Conservation (phyloP, 1,140 invertebrate species). For the Battus philenor region DNA sequence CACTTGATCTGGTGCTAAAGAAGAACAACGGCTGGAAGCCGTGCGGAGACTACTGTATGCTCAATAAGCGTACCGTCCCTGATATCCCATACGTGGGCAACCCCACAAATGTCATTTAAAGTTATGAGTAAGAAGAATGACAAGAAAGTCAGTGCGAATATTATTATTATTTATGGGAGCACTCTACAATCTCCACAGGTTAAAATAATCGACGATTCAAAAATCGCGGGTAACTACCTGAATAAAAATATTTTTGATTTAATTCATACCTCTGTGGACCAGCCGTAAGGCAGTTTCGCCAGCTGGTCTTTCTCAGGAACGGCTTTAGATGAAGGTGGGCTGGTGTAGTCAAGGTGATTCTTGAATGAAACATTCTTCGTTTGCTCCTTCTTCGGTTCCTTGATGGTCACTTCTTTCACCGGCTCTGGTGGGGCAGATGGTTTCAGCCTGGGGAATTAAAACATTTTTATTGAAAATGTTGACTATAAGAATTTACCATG, state of each 20-base stretch:
- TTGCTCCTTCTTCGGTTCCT: slow-evolving; percentile 64
- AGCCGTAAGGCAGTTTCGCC: slow-evolving; percentile 69
- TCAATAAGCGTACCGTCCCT: no score
- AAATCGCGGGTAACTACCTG: neutral
- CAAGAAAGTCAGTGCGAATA: no score
- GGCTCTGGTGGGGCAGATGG: slow-evolving; percentile 49
- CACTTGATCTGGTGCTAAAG: no score
- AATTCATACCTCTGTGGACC: slow-evolving; percentile 60
- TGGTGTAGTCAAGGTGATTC: slow-evolving; percentile 70
- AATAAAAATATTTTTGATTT: slow-evolving; percentile 1
- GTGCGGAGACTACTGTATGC: no score
- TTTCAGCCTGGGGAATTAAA: slow-evolving; percentile 51
- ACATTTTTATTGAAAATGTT: no score
- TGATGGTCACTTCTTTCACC: slow-evolving; percentile 43
- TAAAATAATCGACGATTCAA: slow-evolving; percentile 1
- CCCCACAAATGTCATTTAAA: no score
- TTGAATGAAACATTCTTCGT: slow-evolving; percentile 75
- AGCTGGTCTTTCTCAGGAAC: slow-evolving; percentile 73
- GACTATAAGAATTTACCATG: no score
- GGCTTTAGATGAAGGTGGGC: slow-evolving; percentile 57
- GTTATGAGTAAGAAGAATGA: no score
- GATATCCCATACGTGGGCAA: no score
- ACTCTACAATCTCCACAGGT: no score
- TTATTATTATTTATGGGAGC: slow-evolving; percentile 4
- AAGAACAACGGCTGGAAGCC: no score